phyloP scores from a whole-genome alignment of 2,113 vertebrate genomes.

The Nycticorax nycticorax region DNA sequence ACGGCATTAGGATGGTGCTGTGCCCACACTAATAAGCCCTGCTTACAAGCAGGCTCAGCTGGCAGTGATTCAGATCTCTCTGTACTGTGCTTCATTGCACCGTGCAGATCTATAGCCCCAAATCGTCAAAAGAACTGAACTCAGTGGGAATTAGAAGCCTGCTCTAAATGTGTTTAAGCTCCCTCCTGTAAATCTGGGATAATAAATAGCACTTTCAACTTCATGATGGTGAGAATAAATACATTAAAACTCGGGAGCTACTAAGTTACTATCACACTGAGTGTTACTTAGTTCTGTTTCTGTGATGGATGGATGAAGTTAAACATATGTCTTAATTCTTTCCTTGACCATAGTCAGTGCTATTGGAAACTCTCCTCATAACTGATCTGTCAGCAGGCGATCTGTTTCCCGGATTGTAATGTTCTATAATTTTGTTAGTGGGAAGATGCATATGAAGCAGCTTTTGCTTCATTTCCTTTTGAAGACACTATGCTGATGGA shows the following conservation, averaged over 20 bases:
- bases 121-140: not conserved
- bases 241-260: not conserved
- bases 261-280: not conserved
- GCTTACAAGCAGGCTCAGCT: not conserved
- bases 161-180: not conserved
- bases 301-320: not conserved
- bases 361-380: not conserved
- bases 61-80: not conserved
- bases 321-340: not conserved
- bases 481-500: not conserved
- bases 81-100: not conserved
- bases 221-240: not conserved
- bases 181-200: not conserved
- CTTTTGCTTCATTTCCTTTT: not conserved
- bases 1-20: not conserved
- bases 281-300: not conserved
- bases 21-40: not conserved
- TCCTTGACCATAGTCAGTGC: not conserved
- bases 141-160: not conserved
- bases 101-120: not conserved
- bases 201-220: not conserved
- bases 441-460: constrained; percentile 1
- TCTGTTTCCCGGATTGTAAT: not conserved
- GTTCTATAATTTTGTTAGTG: constrained; percentile 3
- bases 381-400: accelerated